phyloP scores from a whole-genome alignment of 1,140 invertebrate genomes.

The Leptoteleia sp. region DNA sequence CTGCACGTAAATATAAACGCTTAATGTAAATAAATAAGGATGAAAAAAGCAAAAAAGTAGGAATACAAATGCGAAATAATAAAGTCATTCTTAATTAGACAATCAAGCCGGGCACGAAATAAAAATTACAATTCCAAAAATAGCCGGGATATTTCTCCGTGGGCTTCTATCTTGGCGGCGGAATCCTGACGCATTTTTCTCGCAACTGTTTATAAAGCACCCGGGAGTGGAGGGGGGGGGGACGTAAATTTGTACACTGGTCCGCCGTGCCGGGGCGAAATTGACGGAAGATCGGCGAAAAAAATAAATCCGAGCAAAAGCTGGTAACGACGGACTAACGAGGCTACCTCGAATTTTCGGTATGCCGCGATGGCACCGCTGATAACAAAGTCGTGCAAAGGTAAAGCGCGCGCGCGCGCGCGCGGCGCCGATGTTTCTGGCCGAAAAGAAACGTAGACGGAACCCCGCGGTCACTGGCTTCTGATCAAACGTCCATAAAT shows the following conservation, averaged over 20 bases:
- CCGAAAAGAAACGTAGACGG: conserved; percentile 46
- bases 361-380: conserved; percentile 41
- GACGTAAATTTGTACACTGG: conserved; percentile 4
- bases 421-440: conserved; percentile 49
- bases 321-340: conserved; percentile 50
- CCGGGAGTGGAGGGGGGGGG: too few relatives aligned
- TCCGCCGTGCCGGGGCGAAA: not conserved
- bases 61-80: too few relatives aligned
- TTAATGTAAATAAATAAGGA: too few relatives aligned
- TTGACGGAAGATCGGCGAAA: conserved; percentile 39
- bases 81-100: too few relatives aligned
- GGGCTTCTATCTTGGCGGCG: not conserved
- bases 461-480: conserved; percentile 61
- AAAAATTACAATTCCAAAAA: too few relatives aligned
- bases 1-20: too few relatives aligned
- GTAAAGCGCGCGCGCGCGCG: too few relatives aligned
- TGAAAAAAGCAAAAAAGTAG: too few relatives aligned
- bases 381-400: conserved; percentile 55
- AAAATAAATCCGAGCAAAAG: conserved; percentile 47
- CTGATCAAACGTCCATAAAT: conserved; percentile 62
- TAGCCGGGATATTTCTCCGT: too few relatives aligned
- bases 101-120: too few relatives aligned
- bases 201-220: not conserved
- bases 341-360: conserved; percentile 52
- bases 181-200: not conserved